Evolutionary conservation across 2,113 vertebrate genomes (phyloP).

Genomic region (Burhinus bistriatus): DNA sequence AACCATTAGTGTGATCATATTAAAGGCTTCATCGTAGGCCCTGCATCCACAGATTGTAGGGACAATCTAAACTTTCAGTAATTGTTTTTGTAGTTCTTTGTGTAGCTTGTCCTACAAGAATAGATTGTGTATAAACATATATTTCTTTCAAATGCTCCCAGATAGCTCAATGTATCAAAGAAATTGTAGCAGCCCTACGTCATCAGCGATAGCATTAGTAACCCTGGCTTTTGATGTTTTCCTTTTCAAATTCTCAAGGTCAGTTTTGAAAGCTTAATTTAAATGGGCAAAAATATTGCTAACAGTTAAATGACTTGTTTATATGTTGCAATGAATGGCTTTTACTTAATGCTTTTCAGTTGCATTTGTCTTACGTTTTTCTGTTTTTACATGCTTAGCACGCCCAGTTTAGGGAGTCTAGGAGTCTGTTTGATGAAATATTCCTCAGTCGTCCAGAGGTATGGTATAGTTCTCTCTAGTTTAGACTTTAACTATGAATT

Average conservation of each 20-base stretch:
- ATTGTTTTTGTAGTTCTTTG: not conserved
- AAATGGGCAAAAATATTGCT: not conserved
- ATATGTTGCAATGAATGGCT: conserved; percentile 61
- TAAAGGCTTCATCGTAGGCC: not conserved
- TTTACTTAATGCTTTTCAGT: conserved; percentile 67
- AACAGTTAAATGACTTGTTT: conserved; percentile 38
- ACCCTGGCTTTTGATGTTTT: not conserved
- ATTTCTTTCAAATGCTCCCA: not conserved
- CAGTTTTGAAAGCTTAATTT: not conserved
- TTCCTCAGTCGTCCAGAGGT: conserved; percentile 77
- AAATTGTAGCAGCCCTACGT: not conserved
- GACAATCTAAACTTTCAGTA: not conserved
- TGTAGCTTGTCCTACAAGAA: not conserved
- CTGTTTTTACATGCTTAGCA: conserved; percentile 78
- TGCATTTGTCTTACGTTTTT: conserved; percentile 71
- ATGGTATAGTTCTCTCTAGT: conserved; percentile 73
- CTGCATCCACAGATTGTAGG: not conserved
- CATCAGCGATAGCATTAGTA: not conserved
- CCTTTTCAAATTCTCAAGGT: not conserved
- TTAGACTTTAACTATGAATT: conserved; percentile 66
- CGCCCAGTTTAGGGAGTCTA: conserved; percentile 78
- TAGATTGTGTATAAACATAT: not conserved
- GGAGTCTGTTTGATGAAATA: conserved; percentile 80
- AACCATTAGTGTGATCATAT: not conserved
- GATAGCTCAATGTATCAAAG: not conserved